phyloP scores from a whole-genome alignment of 2,797 vertebrate genomes.

The Malurus splendens region DNA sequence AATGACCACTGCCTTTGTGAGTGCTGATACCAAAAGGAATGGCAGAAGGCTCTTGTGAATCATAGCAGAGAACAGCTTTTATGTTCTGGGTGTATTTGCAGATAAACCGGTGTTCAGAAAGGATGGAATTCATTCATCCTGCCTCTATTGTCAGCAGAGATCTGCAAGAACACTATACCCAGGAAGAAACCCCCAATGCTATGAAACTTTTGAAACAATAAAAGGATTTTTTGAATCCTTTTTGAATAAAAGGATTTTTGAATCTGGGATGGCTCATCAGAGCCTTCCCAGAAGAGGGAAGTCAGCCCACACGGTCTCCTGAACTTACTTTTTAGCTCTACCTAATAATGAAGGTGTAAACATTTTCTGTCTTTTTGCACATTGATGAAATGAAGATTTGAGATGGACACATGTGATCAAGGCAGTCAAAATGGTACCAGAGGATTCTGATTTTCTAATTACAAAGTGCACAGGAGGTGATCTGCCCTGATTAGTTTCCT shows the following conservation, averaged over 20 bases:
- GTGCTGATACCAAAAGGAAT: background rate
- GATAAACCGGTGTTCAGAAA: background rate
- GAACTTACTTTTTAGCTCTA: background rate
- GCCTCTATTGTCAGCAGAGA: background rate
- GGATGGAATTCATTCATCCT: background rate
- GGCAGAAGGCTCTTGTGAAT: constrained; percentile 18
- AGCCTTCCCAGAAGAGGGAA: background rate
- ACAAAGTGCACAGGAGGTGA: background rate
- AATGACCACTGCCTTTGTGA: background rate
- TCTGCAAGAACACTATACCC: background rate
- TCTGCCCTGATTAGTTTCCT: background rate
- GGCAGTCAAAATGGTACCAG: background rate
- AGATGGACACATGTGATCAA: background rate
- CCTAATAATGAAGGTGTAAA: background rate
- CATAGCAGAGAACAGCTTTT: background rate
- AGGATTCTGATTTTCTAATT: background rate
- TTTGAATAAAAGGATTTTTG: background rate
- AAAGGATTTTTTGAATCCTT: background rate
- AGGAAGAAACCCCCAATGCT: background rate
- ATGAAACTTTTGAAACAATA: background rate
- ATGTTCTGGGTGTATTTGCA: background rate
- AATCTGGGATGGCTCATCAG: background rate
- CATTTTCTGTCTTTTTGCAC: background rate
- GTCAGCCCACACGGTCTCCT: background rate
- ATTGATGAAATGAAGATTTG: background rate